Base-by-base conservation (phyloP, 2,113 vertebrate species). In the Oncorhynchus gorbuscha region DNA sequence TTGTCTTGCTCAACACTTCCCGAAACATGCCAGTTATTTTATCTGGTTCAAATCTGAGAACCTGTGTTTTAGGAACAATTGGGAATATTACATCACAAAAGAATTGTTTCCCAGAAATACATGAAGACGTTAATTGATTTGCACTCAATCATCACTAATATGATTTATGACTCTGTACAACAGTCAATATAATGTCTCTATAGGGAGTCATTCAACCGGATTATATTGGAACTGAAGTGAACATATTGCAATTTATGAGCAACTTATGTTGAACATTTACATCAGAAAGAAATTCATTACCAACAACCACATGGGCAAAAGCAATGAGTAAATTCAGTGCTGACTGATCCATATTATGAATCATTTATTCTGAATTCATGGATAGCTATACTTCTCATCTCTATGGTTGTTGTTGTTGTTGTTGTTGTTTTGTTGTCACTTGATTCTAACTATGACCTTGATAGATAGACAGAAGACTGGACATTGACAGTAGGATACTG, bases 1-100 rank as follows among this genome's bases (percentile, higher is more conserved):
- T 89, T 83, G 79, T 92, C 91, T 86, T 83, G 72, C 77, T 87
- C 84, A 24, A n/a, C 75, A 77, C 61, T 58, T 81, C 68, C 68
- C 49, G 11, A 45, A 26, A 73, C 65, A 66, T 26, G 79, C 82
- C 84, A 80, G 78, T 5, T 18, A 78, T 81, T 83, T 85, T 55
- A 82, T 87, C 72, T 71, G 5, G 64, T 76, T 70, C 4, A 24
- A 58, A 69, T 7, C 35, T 35, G 65, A 76, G 71, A 69, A 1
- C 70, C 48, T n/a, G 30, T 49, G 76, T 61, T 84, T 74, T 49
- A 84, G 77, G 75, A 74, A 78, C 79, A 88, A 83, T 6, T 80
- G 73, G 78, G 80, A 72, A 76, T 76, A 65, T 76, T 77, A 74
- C 75, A 73, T 72, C 48, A 48, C 80, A 78, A 73, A 79, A 72